Conservation (phyloP, 1,140 invertebrate species). For the Achroia grisella region DNA sequence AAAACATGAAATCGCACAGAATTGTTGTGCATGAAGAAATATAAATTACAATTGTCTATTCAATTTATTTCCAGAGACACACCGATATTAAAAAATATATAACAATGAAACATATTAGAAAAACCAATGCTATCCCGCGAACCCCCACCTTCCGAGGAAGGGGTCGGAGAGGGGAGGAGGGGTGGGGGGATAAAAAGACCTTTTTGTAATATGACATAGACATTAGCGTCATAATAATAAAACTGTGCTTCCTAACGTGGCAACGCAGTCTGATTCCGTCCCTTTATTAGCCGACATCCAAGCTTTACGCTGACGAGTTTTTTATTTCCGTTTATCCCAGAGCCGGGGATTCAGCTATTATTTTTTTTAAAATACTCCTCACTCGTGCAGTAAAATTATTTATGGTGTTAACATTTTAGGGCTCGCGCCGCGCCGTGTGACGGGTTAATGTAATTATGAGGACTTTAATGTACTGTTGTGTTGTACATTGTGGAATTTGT, state of each 20-base stretch:
- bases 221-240: constrained; percentile 50
- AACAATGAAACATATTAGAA: no score
- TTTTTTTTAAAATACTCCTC: constrained; percentile 35
- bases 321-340: constrained; percentile 44
- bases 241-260: constrained; percentile 20
- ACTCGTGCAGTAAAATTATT: constrained; percentile 28
- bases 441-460: constrained; percentile 10
- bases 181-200: constrained; percentile 10
- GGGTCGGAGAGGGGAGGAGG: no score
- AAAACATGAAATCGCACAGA: no score
- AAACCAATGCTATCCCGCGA: no score
- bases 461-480: constrained; percentile 1
- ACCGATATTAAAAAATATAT: no score
- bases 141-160: no score
- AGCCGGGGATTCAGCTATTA: constrained; percentile 6
- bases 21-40: no score
- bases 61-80: no score
- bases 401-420: constrained; percentile 22
- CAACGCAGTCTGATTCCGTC: constrained; percentile 20
- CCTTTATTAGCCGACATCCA: constrained; percentile 37
- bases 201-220: constrained; percentile 27
- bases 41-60: no score
- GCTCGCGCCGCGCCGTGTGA: constrained; percentile 6
- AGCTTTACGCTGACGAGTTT: constrained; percentile 35
- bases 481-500: neutral